phyloP scores from a whole-genome alignment of 1,140 invertebrate species.

The Bemisia tabaci region DNA sequence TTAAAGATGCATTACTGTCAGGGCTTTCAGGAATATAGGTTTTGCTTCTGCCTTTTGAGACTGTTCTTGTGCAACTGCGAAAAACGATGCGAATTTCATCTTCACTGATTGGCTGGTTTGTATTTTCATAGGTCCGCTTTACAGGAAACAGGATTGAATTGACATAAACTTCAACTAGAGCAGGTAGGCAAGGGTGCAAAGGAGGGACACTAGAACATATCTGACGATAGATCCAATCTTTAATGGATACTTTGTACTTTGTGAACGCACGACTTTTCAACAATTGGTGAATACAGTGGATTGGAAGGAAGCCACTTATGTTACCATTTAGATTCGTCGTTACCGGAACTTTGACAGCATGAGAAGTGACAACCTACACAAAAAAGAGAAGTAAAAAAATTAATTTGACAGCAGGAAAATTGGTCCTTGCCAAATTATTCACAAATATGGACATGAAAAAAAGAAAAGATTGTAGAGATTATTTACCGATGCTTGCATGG shows the following conservation, averaged over 20 bases:
- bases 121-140: slow-evolving; percentile 38
- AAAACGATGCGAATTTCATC: slow-evolving; percentile 80
- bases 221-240: slow-evolving; percentile 44
- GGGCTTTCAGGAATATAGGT: not conserved
- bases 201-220: slow-evolving; percentile 74
- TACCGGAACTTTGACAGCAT: slow-evolving; percentile 91
- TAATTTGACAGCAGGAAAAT: no score
- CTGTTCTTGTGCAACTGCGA: slow-evolving; percentile 40
- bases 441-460: slow-evolving; percentile 2
- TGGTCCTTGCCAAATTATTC: not conserved
- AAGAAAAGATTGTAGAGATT: slow-evolving; percentile 7
- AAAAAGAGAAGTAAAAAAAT: slow-evolving; percentile 12
- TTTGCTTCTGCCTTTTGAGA: not conserved
- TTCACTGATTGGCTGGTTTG: slow-evolving; percentile 82
- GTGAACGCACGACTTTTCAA: slow-evolving; percentile 90
- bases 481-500: not conserved
- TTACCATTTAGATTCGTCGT: slow-evolving; percentile 78
- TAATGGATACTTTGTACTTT: slow-evolving; percentile 58
- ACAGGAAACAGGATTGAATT: slow-evolving; percentile 77
- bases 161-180: slow-evolving; percentile 90
- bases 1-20: slow-evolving; percentile 47
- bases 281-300: slow-evolving; percentile 94
- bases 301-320: slow-evolving; percentile 82
- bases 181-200: slow-evolving; percentile 81
- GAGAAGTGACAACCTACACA: slow-evolving; percentile 74